Percentiles rank a stretch among this genome's conserved stretches.
phyloP scores from a whole-genome alignment of 2,797 vertebrate species.

The Cyprinella venusta region DNA sequence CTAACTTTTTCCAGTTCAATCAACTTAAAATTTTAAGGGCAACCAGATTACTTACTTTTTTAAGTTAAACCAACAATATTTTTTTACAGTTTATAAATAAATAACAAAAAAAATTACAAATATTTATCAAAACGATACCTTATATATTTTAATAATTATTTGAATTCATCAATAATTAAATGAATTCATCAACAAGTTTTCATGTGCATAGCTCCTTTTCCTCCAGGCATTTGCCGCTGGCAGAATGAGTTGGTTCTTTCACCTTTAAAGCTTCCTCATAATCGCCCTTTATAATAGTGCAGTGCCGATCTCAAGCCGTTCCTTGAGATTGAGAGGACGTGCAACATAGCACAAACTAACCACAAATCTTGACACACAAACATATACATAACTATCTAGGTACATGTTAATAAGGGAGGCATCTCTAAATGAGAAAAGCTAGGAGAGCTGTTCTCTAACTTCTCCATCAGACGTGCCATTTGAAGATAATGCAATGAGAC shows the following conservation, averaged over 20 bases:
- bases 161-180: slow-evolving; percentile 22
- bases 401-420: slow-evolving; percentile 27
- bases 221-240: slow-evolving; percentile 16
- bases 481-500: slow-evolving; percentile 82
- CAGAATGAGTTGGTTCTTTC: slow-evolving; percentile 29
- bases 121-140: too few relatives aligned
- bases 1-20: too few relatives aligned
- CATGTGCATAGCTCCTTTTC: not conserved
- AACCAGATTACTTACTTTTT: too few relatives aligned
- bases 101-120: too few relatives aligned
- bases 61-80: too few relatives aligned
- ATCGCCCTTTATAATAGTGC: slow-evolving; percentile 36
- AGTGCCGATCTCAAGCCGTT: slow-evolving; percentile 24
- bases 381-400: not conserved
- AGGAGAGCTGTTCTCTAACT: slow-evolving; percentile 64
- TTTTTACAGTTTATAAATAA: too few relatives aligned
- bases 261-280: slow-evolving; percentile 43
- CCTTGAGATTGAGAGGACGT: not conserved
- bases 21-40: too few relatives aligned
- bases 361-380: not conserved
- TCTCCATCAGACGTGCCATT: slow-evolving; percentile 72
- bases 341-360: not conserved
- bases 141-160: too few relatives aligned
- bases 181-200: slow-evolving; percentile 29
- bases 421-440: slow-evolving; percentile 64